Evolutionary conservation across 2,888 invertebrate genomes (phyloP).

Genomic region (Venustoraphidia nigricollis): DNA sequence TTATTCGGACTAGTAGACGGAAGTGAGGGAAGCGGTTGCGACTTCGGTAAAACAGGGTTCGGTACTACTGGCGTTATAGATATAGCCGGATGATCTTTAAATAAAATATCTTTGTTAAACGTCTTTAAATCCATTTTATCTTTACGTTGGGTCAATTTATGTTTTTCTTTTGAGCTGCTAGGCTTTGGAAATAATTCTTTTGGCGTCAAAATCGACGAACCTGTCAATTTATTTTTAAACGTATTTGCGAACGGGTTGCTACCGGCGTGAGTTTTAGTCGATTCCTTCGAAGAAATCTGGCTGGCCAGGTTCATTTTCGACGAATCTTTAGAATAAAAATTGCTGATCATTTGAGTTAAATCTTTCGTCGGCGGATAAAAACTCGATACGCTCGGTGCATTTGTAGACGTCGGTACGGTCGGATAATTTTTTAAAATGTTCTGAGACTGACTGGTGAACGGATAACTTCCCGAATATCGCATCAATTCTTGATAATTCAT

Average conservation of each 20-base stretch:
- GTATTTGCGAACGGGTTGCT: too few species aligned
- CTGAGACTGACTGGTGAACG: conserved; percentile 12
- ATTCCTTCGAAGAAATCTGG: too few species aligned
- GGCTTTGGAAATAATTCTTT: too few species aligned
- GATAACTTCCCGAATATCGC: conserved; percentile 18
- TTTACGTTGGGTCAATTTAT: conserved; percentile 1
- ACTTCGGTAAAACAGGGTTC: conserved; percentile 9
- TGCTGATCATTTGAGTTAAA: background rate
- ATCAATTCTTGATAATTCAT: conserved; percentile 28
- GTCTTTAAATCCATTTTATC: background rate
- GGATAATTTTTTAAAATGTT: conserved; percentile 5
- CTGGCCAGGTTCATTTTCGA: too few species aligned
- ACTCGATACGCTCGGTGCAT: background rate
- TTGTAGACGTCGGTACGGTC: background rate
- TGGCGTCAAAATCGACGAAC: too few species aligned
- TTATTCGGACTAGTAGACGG: conserved; percentile 37
- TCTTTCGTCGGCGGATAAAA: background rate
- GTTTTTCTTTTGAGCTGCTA: background rate
- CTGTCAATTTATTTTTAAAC: too few species aligned
- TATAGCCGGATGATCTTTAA: conserved; percentile 32
- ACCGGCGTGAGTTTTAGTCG: too few species aligned
- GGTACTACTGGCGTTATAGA: conserved; percentile 27
- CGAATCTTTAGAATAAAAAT: too few species aligned
- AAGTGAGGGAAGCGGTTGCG: conserved; percentile 5
- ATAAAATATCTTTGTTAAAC: conserved; percentile 8